Percentiles rank a stretch among this genome's conserved stretches.
These are phyloP conservation scores for Serilophus lunatus DNA, from an alignment of 2,113 vertebrate species.

Conservation along the genomic window DNA sequence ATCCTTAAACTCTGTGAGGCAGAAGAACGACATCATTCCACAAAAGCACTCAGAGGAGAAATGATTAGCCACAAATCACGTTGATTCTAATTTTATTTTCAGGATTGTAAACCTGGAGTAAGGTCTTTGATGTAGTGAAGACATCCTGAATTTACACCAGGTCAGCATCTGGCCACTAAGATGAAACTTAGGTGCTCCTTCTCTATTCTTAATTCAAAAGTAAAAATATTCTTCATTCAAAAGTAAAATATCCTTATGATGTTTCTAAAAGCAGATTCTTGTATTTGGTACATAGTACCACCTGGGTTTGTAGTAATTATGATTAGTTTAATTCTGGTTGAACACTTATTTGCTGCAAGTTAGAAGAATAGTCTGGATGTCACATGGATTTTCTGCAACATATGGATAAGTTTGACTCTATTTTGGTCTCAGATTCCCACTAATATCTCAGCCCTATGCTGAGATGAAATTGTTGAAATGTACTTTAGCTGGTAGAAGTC, in stretches of 20 bases:
- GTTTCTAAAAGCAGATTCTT: neutral
- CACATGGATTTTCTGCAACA: rapidly evolving
- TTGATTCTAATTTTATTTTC: neutral
- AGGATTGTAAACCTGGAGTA: neutral
- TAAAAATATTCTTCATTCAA: neutral
- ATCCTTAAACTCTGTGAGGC: neutral
- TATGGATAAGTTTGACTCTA: neutral
- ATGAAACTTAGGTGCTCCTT: neutral
- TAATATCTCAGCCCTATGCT: neutral
- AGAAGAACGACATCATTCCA: neutral
- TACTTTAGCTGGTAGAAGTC: neutral
- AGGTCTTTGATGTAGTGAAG: neutral
- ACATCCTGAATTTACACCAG: neutral
- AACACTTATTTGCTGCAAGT: neutral
- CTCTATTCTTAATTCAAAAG: neutral
- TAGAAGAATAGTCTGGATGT: neutral
- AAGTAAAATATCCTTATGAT: neutral
- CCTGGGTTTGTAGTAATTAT: neutral
- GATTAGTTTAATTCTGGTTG: neutral
- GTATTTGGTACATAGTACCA: neutral
- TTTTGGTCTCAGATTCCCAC: neutral
- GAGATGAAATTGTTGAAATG: neutral
- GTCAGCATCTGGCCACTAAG: neutral
- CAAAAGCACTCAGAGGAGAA: neutral
- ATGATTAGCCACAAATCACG: constrained; percentile 5